phyloP scores from a whole-genome alignment of 2,888 invertebrate genomes.

The Drosophila stalkeri region DNA sequence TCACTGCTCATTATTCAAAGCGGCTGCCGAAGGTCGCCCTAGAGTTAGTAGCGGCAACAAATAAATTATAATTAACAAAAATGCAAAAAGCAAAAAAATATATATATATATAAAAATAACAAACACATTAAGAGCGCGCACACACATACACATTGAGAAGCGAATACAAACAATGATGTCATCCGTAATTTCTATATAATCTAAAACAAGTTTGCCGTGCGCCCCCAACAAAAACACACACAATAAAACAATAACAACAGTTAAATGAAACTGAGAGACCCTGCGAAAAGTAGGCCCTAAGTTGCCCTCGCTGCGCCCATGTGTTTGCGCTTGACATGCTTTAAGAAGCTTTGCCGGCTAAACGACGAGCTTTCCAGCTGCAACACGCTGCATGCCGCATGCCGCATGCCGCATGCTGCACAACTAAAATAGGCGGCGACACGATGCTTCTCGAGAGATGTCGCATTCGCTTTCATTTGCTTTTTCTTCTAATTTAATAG shows the following conservation, averaged over 20 bases:
- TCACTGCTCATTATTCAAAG: conserved; percentile 24
- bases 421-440: conserved; percentile 32
- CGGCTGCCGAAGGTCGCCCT: conserved; percentile 62
- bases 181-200: conserved; percentile 66
- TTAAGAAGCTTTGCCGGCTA: conserved; percentile 49
- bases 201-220: conserved; percentile 69
- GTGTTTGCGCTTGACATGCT: conserved; percentile 64
- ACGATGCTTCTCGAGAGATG: conserved; percentile 22
- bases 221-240: conserved; percentile 19
- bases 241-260: conserved; percentile 9
- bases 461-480: conserved; percentile 55
- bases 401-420: conserved; percentile 56
- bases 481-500: conserved; percentile 41
- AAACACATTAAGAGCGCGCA: conserved; percentile 33
- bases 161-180: conserved; percentile 74
- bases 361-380: conserved; percentile 39
- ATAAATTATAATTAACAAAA: conserved; percentile 73
- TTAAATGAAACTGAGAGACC: conserved; percentile 45
- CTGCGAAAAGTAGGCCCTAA: conserved; percentile 5
- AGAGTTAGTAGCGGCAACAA: conserved; percentile 69
- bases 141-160: conserved; percentile 33
- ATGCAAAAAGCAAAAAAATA: conserved; percentile 25
- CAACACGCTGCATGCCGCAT: conserved; percentile 38
- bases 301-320: conserved; percentile 44
- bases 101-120: conserved; percentile 4